These are phyloP conservation scores for Cistogaster globosa DNA, from an alignment of 2,888 invertebrate species.

Conservation along the genomic window DNA sequence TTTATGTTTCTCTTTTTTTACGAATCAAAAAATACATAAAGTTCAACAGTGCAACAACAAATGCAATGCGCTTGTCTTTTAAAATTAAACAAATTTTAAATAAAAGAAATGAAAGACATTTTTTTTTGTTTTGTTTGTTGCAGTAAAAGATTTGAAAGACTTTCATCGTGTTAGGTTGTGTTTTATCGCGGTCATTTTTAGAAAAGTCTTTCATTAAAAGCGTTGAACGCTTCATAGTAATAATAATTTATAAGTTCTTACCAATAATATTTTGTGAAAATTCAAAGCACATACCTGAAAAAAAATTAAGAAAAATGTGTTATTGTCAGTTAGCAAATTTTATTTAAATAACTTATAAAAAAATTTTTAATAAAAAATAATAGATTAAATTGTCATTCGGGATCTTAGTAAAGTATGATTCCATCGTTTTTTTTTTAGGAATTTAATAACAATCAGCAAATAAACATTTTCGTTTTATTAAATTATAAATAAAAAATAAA, in stretches of 20 bases:
- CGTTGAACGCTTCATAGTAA: not conserved
- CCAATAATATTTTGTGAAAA: not conserved
- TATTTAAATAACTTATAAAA: too few species aligned
- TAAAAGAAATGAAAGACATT: slow-evolving; percentile 16
- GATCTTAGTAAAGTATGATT: too few species aligned
- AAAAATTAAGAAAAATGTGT: not conserved
- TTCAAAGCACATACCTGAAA: slow-evolving; percentile 50
- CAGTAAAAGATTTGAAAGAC: not conserved
- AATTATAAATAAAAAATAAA: too few species aligned
- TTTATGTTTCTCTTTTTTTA: slow-evolving; percentile 35
- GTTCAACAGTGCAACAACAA: slow-evolving; percentile 66
- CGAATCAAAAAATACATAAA: slow-evolving; percentile 27
- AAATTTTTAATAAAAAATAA: not conserved
- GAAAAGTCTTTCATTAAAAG: too few species aligned
- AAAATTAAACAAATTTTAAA: slow-evolving; percentile 31
- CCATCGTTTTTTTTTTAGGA: too few species aligned
- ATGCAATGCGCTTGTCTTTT: slow-evolving; percentile 22
- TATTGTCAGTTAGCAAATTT: not conserved
- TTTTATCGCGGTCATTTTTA: too few species aligned
- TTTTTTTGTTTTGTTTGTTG: slow-evolving; percentile 11
- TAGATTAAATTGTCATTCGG: too few species aligned
- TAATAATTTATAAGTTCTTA: slow-evolving; percentile 21
- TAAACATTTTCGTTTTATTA: too few species aligned
- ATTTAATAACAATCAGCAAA: too few species aligned
- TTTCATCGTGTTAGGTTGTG: slow-evolving; percentile 1